Conservation (phyloP, 23 tunicate genomes). For the Phallusia fumigata region DNA sequence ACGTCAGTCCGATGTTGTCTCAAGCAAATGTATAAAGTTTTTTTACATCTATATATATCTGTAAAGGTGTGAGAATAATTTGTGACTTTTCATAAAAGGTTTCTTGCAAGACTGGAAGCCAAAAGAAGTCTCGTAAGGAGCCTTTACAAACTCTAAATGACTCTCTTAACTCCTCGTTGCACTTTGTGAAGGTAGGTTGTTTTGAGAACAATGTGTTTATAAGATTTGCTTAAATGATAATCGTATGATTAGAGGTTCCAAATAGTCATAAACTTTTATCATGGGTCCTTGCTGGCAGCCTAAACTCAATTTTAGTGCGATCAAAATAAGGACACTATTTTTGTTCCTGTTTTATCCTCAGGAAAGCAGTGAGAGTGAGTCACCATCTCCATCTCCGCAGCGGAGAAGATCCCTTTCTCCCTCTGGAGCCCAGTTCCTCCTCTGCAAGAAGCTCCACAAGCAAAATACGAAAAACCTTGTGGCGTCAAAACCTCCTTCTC, state of each 20-base stretch:
- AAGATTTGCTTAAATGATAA: too few species aligned
- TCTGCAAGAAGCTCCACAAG: conserved; percentile 16
- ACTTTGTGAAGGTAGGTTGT: conserved; percentile 51
- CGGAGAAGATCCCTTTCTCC: background rate
- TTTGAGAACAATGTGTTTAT: background rate
- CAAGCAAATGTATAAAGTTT: background rate
- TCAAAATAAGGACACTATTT: too few species aligned
- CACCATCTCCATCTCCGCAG: conserved; percentile 1
- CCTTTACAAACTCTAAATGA: conserved; percentile 61
- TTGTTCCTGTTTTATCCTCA: too few species aligned
- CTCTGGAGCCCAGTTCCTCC: conserved; percentile 17
- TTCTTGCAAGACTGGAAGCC: conserved; percentile 7
- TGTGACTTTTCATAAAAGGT: background rate
- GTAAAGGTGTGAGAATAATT: conserved; percentile 25
- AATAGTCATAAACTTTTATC: too few species aligned
- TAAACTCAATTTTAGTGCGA: too few species aligned
- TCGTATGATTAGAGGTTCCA: too few species aligned
- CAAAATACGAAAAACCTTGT: conserved; percentile 8
- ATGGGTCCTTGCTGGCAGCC: too few species aligned
- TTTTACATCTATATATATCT: too few species aligned
- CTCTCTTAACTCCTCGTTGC: conserved; percentile 65
- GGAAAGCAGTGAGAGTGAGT: conserved; percentile 7
- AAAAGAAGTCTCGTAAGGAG: conserved; percentile 67
- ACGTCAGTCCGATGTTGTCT: conserved; percentile 33
- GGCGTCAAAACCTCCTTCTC: background rate